phyloP scores from a whole-genome alignment of 2,888 invertebrate species.

The Bimastos eiseni region DNA sequence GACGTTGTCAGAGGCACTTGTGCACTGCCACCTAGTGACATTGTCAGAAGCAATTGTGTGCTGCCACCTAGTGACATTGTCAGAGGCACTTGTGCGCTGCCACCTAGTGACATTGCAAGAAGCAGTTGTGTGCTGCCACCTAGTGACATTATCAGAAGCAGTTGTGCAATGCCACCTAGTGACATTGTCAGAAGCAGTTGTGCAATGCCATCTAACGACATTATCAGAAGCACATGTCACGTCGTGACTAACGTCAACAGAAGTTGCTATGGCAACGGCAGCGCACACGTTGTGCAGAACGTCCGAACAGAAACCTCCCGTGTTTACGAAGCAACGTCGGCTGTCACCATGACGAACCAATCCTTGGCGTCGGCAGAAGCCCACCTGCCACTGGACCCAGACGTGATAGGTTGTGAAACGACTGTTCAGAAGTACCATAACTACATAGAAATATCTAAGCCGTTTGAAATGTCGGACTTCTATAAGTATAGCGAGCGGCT shows the following conservation, averaged over 20 bases:
- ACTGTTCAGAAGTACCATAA: slow-evolving; percentile 65
- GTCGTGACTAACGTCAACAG: slow-evolving; percentile 16
- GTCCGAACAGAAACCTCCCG: neutral
- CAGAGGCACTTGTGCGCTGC: neutral
- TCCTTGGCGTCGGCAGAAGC: neutral
- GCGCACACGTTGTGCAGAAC: neutral
- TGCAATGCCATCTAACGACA: neutral
- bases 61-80: neutral
- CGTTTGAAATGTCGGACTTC: slow-evolving; percentile 96
- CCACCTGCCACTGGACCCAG: neutral
- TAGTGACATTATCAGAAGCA: too few relatives aligned
- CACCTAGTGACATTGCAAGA: too few relatives aligned
- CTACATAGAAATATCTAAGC: slow-evolving; percentile 81
- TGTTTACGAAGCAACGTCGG: neutral
- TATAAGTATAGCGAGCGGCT: slow-evolving; percentile 95
- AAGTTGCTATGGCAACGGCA: neutral
- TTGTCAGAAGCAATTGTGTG: neutral
- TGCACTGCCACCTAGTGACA: slow-evolving; percentile 40
- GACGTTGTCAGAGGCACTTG: neutral
- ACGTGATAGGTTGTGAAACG: neutral
- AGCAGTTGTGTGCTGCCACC: too few relatives aligned
- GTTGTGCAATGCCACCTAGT: slow-evolving; percentile 39
- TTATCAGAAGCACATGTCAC: slow-evolving; percentile 18
- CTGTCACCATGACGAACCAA: neutral
- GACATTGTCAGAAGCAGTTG: neutral